Conservation (phyloP, 2,888 invertebrate species). For the Gari tellinella region DNA sequence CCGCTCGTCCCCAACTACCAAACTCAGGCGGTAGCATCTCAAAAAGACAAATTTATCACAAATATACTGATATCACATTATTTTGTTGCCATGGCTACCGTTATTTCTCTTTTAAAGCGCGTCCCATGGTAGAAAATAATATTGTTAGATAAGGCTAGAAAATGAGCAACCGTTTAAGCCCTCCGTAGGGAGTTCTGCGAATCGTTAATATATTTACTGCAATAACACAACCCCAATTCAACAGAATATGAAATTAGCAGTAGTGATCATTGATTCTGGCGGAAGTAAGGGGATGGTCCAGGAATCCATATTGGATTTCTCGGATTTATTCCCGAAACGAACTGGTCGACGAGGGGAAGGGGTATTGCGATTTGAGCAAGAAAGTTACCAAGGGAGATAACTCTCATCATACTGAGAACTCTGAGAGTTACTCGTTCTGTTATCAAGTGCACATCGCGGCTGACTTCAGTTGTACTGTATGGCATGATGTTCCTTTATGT, state of each 20-base stretch:
- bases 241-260: slow-evolving; percentile 33
- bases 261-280: slow-evolving; percentile 23
- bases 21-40: neutral
- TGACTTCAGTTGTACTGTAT: no score
- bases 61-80: slow-evolving; percentile 32
- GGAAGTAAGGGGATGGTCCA: no score
- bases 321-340: no score
- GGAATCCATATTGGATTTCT: no score
- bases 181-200: slow-evolving; percentile 33
- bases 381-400: no score
- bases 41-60: slow-evolving; percentile 4
- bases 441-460: no score
- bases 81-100: slow-evolving; percentile 32
- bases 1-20: no score
- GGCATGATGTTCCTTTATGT: no score
- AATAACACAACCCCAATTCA: slow-evolving; percentile 24
- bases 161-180: slow-evolving; percentile 47
- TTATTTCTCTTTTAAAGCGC: slow-evolving; percentile 30
- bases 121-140: slow-evolving; percentile 43
- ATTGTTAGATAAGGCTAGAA: slow-evolving; percentile 42
- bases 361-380: no score
- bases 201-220: slow-evolving; percentile 34
- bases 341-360: no score
- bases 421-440: no score
- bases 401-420: no score